Conservation (phyloP, 2,113 vertebrate species). For the Ictalurus furcatus region DNA sequence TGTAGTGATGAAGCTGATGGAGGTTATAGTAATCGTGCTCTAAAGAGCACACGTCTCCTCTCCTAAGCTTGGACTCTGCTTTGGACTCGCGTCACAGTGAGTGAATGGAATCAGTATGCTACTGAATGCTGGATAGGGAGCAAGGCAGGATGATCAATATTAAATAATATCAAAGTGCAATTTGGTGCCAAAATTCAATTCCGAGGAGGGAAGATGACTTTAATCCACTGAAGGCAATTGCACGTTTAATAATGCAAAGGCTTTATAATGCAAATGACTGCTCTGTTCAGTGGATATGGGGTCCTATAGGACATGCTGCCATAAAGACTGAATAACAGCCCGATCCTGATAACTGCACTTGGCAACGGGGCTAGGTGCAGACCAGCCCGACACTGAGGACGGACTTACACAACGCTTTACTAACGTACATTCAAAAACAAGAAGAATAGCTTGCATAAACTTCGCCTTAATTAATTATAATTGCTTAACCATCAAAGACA, state of each 20-base stretch:
- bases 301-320: background rate
- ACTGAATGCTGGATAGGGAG: background rate
- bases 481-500: background rate
- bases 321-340: background rate
- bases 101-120: background rate
- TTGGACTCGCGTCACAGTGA: background rate
- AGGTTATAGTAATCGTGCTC: background rate
- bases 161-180: background rate
- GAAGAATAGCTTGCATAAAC: background rate
- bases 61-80: background rate
- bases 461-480: background rate
- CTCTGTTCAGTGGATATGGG: background rate
- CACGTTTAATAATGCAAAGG: constrained; percentile 5
- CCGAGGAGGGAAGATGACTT: background rate
- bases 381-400: background rate
- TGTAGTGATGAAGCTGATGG: too few relatives aligned
- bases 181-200: constrained; percentile 2
- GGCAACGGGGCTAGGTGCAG: background rate
- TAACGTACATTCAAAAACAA: background rate
- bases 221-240: background rate
- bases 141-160: background rate
- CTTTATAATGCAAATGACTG: background rate
- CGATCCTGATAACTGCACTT: background rate
- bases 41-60: background rate
- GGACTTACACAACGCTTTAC: background rate